Evolutionary conservation across 1,140 invertebrate species (phyloP).

Genomic region (Glomeris maerens): DNA sequence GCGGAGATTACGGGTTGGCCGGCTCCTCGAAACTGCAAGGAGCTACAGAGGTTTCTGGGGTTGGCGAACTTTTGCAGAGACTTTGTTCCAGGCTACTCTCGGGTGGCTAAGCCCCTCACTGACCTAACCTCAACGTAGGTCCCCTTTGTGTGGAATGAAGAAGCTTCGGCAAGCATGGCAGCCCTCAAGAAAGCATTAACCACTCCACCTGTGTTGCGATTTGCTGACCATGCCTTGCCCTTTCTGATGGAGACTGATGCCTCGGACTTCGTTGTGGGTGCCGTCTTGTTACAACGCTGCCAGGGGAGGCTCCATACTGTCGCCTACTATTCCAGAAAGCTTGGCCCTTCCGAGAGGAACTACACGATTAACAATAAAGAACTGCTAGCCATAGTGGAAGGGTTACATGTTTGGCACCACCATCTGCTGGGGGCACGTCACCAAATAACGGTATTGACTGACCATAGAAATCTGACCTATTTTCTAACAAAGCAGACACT

Average conservation of each 20-base stretch:
- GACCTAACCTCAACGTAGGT: neutral
- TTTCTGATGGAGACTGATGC: neutral
- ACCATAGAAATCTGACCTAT: no score
- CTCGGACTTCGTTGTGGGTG: neutral
- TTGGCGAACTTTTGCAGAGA: conserved; percentile 26
- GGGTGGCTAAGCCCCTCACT: conserved; percentile 15
- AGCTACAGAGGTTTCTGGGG: conserved; percentile 23
- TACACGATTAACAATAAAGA: no score
- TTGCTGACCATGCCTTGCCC: neutral
- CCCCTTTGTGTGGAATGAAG: neutral
- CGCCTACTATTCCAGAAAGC: no score
- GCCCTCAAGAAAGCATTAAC: neutral
- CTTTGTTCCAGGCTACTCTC: conserved; percentile 23
- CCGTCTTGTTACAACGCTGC: neutral
- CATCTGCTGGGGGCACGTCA: no score
- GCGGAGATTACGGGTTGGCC: conserved; percentile 5
- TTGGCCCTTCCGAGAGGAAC: no score
- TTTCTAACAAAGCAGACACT: no score
- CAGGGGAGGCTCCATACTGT: neutral
- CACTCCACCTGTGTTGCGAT: neutral
- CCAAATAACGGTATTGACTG: no score
- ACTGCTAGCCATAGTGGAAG: no score
- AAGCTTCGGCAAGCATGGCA: neutral
- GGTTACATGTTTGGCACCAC: no score
- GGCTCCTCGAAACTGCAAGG: conserved; percentile 12